phyloP scores from a whole-genome alignment of 2,113 vertebrate genomes.

The Hippocampus mohnikei region DNA sequence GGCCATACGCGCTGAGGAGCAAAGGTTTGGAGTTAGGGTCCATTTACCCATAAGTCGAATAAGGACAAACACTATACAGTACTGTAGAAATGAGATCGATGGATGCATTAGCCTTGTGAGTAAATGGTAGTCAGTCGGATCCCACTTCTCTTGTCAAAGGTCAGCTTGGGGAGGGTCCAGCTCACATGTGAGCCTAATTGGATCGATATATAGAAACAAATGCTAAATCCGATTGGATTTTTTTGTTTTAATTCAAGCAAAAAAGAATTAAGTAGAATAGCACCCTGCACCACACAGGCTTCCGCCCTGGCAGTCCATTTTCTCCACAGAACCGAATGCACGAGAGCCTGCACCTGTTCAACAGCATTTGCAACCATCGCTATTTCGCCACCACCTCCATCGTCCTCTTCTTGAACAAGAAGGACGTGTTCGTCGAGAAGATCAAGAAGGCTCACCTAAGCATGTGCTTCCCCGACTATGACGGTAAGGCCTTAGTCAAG shows the following conservation, averaged over 20 bases:
- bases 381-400: slow-evolving; percentile 95
- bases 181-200: too few species aligned
- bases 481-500: slow-evolving; percentile 70
- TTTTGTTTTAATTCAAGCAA: too few species aligned
- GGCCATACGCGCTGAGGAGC: too few species aligned
- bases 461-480: slow-evolving; percentile 98
- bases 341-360: slow-evolving; percentile 98
- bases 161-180: too few species aligned
- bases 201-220: not conserved
- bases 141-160: too few species aligned
- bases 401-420: slow-evolving; percentile 98
- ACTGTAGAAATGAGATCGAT: too few species aligned
- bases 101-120: too few species aligned
- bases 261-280: not conserved
- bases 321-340: slow-evolving; percentile 92
- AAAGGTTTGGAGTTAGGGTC: too few species aligned
- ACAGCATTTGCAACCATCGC: slow-evolving; percentile 98
- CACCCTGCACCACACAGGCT: not conserved
- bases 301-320: not conserved
- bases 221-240: not conserved
- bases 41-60: too few species aligned
- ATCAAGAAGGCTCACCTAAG: slow-evolving; percentile 97
- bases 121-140: too few species aligned
- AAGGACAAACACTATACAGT: too few species aligned
- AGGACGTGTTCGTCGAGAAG: slow-evolving; percentile 93